phyloP scores from a whole-genome alignment of 2,113 vertebrate species.

The Anhinga anhinga region DNA sequence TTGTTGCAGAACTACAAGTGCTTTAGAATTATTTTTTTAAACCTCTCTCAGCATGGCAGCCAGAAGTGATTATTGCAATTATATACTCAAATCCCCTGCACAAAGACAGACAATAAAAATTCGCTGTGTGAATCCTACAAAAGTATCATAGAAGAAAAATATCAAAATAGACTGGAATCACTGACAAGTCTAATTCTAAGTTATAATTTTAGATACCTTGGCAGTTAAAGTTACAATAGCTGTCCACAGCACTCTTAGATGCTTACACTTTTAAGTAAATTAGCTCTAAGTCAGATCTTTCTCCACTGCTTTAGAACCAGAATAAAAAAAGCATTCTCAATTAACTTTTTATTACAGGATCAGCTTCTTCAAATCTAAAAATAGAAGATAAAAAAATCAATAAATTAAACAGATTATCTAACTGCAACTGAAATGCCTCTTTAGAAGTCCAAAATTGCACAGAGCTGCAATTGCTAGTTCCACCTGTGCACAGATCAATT shows the following conservation, averaged over 20 bases:
- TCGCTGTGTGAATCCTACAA: neutral
- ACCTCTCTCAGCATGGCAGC: neutral
- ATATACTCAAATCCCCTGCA: neutral
- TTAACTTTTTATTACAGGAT: neutral
- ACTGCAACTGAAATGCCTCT: neutral
- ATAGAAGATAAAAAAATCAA: neutral
- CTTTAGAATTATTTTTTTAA: neutral
- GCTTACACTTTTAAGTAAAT: neutral
- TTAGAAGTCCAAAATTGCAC: neutral
- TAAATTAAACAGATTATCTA: neutral
- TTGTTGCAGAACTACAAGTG: neutral
- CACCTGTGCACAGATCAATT: neutral
- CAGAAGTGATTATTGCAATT: neutral
- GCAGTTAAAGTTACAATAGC: neutral
- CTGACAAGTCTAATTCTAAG: neutral
- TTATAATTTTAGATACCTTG: neutral
- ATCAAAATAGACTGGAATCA: neutral
- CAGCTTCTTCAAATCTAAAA: neutral
- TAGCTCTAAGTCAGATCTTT: neutral
- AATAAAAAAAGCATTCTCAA: neutral
- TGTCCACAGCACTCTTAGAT: neutral
- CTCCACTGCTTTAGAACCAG: neutral
- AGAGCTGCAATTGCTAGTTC: neutral
- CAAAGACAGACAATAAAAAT: neutral
- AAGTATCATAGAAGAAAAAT: neutral